Percentiles rank a stretch among this genome's conserved stretches.
Conservation (phyloP, 1,140 invertebrate genomes). For the Ericerus pela region DNA sequence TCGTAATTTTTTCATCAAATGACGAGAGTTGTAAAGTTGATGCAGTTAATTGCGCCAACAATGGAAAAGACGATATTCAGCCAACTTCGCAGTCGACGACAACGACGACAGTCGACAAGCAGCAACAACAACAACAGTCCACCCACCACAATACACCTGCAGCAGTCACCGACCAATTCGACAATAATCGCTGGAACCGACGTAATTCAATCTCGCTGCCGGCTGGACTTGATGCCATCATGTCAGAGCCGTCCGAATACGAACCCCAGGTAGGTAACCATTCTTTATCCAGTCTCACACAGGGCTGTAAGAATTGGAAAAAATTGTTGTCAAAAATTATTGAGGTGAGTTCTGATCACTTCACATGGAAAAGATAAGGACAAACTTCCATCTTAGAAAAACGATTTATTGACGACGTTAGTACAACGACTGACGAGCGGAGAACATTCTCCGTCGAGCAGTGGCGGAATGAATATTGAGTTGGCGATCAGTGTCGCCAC, state of each 20-base stretch:
- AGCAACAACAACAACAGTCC: background rate
- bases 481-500: too few relatives aligned
- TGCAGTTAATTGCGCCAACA: background rate
- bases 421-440: too few relatives aligned
- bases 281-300: background rate
- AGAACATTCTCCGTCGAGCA: too few relatives aligned
- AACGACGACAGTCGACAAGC: background rate
- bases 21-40: background rate
- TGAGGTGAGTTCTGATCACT: too few relatives aligned
- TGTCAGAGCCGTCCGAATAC: constrained; percentile 23
- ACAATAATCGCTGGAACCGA: background rate
- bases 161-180: background rate
- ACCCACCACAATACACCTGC: background rate
- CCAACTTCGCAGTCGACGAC: too few relatives aligned
- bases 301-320: background rate
- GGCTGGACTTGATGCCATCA: constrained; percentile 1
- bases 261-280: constrained; percentile 22
- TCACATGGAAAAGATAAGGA: too few relatives aligned
- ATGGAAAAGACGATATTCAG: background rate
- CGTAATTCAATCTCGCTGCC: background rate
- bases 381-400: too few relatives aligned
- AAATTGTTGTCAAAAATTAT: too few relatives aligned
- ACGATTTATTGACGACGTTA: too few relatives aligned
- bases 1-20: background rate
- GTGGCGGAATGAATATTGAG: too few relatives aligned